Base-by-base conservation (phyloP, 1,140 invertebrate species). In the Drosophila virilis region DNA sequence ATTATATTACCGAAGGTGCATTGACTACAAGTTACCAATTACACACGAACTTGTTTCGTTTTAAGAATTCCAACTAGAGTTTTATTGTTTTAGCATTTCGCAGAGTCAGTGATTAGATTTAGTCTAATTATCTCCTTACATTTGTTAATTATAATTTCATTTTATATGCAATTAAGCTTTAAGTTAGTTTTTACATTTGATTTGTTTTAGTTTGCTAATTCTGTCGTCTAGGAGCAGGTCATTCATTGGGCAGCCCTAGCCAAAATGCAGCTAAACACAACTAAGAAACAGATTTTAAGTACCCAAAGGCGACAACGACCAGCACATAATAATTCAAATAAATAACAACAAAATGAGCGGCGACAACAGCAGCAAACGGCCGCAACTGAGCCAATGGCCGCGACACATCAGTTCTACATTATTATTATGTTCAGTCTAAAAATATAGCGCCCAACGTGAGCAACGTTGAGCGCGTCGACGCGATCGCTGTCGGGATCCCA, bases 361-460 rank as follows among this genome's bases (percentile, higher is more conserved):
- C 69, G 60, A 70, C 74, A 77, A 89, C 68, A 57, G 35, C 40
- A 42, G 50, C 51, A 54, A 68, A 67, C 38, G 35, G 67, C 55
- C 72, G 57, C 51, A 33, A 51, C 40, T 28, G 52, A 67, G 73
- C 68, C 69, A 69, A 68, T 70, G 60, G 70, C 77, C 55, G 67
- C 55, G 67, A 70, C 62, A 72, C 67, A 78, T 46, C 76, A 89
- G 80, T 70, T 89, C 60, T 54, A 72, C 79, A 77, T 85, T 85
- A 80, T 84, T 86, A 86, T 84, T 77, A 77, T 89, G 84, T 83
- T 83, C 83, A 88, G 84, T 88, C 84, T 88, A 89, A 69, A 89
- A 89, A 88, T 88, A 88, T 55, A 75, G 84, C 38, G 84, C 79
- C 84, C 80, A 88, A 78, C 77, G 85, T 68, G 70, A 84, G 84